Evolutionary conservation across 2,888 invertebrate species (phyloP), one percentile per base, ranked within the genome.

Genomic region (Lymantria monacha): DNA sequence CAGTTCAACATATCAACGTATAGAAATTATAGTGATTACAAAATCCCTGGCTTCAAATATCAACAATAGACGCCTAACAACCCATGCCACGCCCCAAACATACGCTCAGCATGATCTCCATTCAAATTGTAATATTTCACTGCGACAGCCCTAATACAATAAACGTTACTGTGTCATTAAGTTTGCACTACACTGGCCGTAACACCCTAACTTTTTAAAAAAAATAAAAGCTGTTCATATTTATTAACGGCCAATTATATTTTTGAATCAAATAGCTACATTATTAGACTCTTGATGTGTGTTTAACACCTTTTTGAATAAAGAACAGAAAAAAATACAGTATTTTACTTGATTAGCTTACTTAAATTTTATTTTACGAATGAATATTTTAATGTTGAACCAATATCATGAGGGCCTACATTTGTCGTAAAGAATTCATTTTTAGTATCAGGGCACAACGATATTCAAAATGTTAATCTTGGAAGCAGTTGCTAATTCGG

Each of bases 121-220:
- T 88, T 86, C 82, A 77, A 69, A 88, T 85, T 87, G 79, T 83
- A 87, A 87, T 87, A 86, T 82, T 84, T 79, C 79, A 79, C 62
- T 87, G 82, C 83, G 83, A 82, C 79, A 81, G 80, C 84, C 83
- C 87, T 90, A 88, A 89, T 90, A 90, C 85, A 90, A 90, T 90
- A 90, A 89, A 82, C 81, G 83, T 89, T 84, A 87, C 76, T 83
- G 66, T 86, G 80, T 88, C 86, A 91, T 90, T 91, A 91, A 77
- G 79, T 71, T 69, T 68, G 81, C 87, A 81, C 81, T 85, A 83
- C 77, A 85, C 87, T 83, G 83, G 80, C 81, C 81, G 76, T 76
- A 81, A 76, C 86, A 82, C 85, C 77, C 71, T 67, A 69, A 61
- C 62, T 61, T 69, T 72, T 69, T 69, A 66, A 63, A 70, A 69